Conservation (phyloP, 2,113 vertebrate species). For the Alouatta palliata region DNA sequence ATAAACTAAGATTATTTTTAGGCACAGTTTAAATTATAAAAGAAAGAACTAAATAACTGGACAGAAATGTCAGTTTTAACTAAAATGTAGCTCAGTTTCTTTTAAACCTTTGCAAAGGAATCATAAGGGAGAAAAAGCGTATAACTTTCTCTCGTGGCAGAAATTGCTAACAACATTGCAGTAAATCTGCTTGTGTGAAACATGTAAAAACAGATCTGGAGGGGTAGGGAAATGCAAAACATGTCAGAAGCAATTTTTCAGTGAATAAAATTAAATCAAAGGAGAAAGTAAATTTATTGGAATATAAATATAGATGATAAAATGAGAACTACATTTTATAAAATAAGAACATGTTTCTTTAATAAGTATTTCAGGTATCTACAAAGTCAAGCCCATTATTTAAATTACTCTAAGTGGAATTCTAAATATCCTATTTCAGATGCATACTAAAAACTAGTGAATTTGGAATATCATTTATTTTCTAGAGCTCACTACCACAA, state of each 20-base stretch:
- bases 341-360: slow-evolving; percentile 45
- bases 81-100: slow-evolving; percentile 21
- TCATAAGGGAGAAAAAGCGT: background rate
- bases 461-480: background rate
- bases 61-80: slow-evolving; percentile 5
- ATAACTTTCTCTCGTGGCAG: slow-evolving; percentile 22
- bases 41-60: background rate
- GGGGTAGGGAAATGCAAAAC: slow-evolving; percentile 40
- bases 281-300: slow-evolving; percentile 63
- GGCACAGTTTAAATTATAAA: background rate
- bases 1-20: slow-evolving; percentile 36
- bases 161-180: slow-evolving; percentile 49
- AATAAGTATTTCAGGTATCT: slow-evolving; percentile 29
- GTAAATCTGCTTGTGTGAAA: slow-evolving; percentile 49
- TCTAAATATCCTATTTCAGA: slow-evolving; percentile 30
- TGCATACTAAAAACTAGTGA: background rate
- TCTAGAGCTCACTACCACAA: background rate
- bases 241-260: slow-evolving; percentile 60
- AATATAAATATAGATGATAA: slow-evolving; percentile 66
- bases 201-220: slow-evolving; percentile 60
- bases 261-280: slow-evolving; percentile 73
- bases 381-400: slow-evolving; percentile 44
- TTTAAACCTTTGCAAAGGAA: slow-evolving; percentile 18
- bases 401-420: slow-evolving; percentile 62
- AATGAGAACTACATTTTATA: slow-evolving; percentile 62